Percentiles rank a stretch among this genome's conserved stretches.
Evolutionary conservation across 2,113 vertebrate genomes (phyloP).

Genomic region (Collichthys lucidus): DNA sequence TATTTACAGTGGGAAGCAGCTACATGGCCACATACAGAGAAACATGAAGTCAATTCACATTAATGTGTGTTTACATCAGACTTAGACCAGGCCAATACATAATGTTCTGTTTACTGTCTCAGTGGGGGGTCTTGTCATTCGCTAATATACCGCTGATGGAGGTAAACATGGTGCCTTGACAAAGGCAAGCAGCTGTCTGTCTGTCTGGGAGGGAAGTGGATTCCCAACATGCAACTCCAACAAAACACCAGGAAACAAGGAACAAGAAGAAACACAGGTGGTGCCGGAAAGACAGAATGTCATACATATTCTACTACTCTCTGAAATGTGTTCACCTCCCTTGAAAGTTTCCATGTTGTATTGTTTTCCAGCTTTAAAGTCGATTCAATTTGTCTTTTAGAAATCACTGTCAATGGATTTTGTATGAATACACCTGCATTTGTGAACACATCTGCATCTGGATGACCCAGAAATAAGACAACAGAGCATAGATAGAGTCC

Average conservation of each 20-base stretch:
- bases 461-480: background rate
- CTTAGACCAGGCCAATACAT: slow-evolving; percentile 64
- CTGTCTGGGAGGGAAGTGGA: slow-evolving; percentile 62
- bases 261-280: slow-evolving; percentile 12
- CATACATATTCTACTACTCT: background rate
- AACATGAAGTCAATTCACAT: slow-evolving; percentile 51
- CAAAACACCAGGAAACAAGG: slow-evolving; percentile 18
- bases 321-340: too few species aligned
- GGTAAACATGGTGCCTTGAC: slow-evolving; percentile 50
- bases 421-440: background rate
- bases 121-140: slow-evolving; percentile 73
- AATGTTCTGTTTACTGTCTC: slow-evolving; percentile 68
- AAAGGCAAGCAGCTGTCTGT: slow-evolving; percentile 54
- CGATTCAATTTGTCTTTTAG: too few species aligned
- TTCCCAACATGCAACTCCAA: slow-evolving; percentile 39
- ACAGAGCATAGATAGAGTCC: too few species aligned
- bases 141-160: slow-evolving; percentile 63
- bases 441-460: background rate
- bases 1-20: slow-evolving; percentile 64
- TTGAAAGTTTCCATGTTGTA: background rate
- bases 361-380: background rate
- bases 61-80: slow-evolving; percentile 60
- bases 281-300: background rate
- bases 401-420: background rate
- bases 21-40: slow-evolving; percentile 55